Evolutionary conservation across 2,113 vertebrate genomes (phyloP).

Genomic region (Probosciger aterrimus): DNA sequence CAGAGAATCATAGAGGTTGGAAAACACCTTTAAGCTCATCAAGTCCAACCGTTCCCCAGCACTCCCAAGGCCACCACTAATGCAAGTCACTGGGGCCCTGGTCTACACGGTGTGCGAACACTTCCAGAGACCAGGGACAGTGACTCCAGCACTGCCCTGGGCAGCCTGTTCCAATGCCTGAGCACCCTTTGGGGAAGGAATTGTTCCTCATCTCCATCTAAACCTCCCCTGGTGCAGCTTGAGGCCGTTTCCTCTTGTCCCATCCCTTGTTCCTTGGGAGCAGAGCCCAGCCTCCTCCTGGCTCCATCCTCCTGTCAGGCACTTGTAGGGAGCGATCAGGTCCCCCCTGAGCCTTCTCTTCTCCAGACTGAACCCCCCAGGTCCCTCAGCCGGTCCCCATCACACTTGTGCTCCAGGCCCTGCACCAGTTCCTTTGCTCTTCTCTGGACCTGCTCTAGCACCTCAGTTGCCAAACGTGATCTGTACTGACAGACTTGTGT

Average conservation of each 20-base stretch:
- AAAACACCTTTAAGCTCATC: neutral
- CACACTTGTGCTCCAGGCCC: no score
- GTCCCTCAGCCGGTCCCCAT: neutral
- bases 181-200: no score
- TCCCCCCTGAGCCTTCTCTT: no score
- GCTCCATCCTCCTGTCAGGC: no score
- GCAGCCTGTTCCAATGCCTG: no score
- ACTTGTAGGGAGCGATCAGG: no score
- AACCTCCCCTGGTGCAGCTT: no score
- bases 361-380: no score
- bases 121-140: neutral
- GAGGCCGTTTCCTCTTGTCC: no score
- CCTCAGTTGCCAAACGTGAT: neutral
- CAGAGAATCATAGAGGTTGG: neutral
- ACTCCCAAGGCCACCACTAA: neutral
- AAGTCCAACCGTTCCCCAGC: neutral
- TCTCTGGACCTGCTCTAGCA: neutral
- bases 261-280: no score
- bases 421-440: neutral
- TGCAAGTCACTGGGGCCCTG: neutral
- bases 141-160: neutral
- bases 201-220: no score
- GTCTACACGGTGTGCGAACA: neutral
- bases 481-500: accelerated
- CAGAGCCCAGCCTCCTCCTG: no score